Evolutionary conservation across 2,888 invertebrate genomes (phyloP).

Genomic region (Leptopilina myrica): DNA sequence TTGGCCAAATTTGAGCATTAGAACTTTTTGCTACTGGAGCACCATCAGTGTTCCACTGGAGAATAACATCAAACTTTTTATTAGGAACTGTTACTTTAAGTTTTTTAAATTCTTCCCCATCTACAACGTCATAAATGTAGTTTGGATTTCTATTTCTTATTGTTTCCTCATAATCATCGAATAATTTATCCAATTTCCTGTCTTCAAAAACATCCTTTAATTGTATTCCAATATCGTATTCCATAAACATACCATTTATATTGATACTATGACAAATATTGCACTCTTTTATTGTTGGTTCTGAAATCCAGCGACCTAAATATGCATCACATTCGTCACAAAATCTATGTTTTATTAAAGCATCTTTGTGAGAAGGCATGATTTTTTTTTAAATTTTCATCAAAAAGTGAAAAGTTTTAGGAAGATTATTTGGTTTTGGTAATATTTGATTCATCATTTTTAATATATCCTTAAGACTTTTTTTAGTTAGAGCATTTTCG

Average conservation of each 20-base stretch:
- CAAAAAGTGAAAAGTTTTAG: constrained; percentile 39
- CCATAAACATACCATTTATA: constrained; percentile 44
- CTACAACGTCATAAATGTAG: constrained; percentile 39
- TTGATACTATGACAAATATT: constrained; percentile 34
- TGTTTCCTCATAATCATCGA: constrained; percentile 23
- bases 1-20: constrained; percentile 44
- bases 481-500: constrained; percentile 35
- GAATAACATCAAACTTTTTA: constrained; percentile 41
- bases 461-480: constrained; percentile 26
- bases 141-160: constrained; percentile 20
- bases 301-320: constrained; percentile 34
- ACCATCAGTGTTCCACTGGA: constrained; percentile 48
- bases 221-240: constrained; percentile 41
- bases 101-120: constrained; percentile 32
- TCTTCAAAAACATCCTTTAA: constrained; percentile 45
- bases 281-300: not conserved
- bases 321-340: constrained; percentile 44
- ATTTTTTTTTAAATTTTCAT: constrained; percentile 42
- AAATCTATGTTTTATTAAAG: constrained; percentile 44
- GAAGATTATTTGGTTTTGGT: constrained; percentile 47
- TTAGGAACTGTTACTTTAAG: constrained; percentile 13
- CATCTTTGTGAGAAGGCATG: constrained; percentile 17
- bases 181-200: constrained; percentile 33
- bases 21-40: constrained; percentile 43
- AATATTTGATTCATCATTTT: constrained; percentile 32